Evolutionary conservation across 2,888 invertebrate species (phyloP), one percentile per base, ranked within the genome.

Genomic region (Cephalotes varians): DNA sequence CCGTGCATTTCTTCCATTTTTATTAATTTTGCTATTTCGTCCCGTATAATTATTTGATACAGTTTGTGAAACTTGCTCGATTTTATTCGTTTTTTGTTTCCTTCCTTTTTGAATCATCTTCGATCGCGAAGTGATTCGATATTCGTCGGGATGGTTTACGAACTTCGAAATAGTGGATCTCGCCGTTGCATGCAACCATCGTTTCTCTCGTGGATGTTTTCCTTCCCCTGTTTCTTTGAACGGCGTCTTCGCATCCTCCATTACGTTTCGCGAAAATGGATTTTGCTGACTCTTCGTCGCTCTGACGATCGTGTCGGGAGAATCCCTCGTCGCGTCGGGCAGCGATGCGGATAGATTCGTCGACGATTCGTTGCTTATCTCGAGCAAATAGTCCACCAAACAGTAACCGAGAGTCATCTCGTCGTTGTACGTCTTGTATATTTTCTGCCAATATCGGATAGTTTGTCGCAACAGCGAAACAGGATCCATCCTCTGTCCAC

Each of bases 371-470:
- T 40, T 62, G n/a, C 31, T 76, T 21, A 18, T 34, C 12, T 54
- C 56, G n/a, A 87, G 34, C 44, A 91, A 85, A 54, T 91, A 88
- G 25, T 83, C 82, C 15, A 85, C 84, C 87, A 84, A 87, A 71
- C 92, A 92, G 49, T 87, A 86, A 34, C 88, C 90, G 37, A 91
- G 82, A 7, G 74, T 44, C 25, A 90, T 74, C 74, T 92, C 92
- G 6, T 89, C 87, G 6, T 81, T 62, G 81, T 91, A 91, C 49
- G 49, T 67, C 28, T 80, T 85, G 82, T 92, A 92, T 65, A 90
- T 67, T 10, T 71, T 77, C 21, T 84, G 84, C 84, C 88, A 90
- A 81, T 85, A 86, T 64, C 86, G 87, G 31, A 92, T 44, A 31
- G 81, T 82, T 28, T 81, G 40, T 34, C 82, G 87, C 69, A 86